These are phyloP conservation scores for Drepanosiphum platanoidis DNA, from an alignment of 2,888 invertebrate genomes.

Conservation along the genomic window DNA sequence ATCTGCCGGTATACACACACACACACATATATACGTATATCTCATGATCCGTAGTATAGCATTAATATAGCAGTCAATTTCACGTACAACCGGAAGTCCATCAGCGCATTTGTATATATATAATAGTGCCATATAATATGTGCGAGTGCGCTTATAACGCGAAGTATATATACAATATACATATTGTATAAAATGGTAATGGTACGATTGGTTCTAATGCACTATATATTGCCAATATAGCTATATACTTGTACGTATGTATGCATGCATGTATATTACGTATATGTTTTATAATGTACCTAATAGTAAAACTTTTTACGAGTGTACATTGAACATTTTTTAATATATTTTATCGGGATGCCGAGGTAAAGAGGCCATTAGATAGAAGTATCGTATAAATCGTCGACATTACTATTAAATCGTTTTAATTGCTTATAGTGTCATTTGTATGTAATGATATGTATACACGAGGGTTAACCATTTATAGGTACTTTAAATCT, in stretches of 20 bases:
- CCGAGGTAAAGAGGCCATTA: slow-evolving; percentile 12
- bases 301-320: not conserved
- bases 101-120: not conserved
- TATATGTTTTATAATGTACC: not conserved
- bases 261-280: not conserved
- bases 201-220: too few species aligned
- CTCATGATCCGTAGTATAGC: not conserved
- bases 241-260: not conserved
- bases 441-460: not conserved
- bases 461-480: not conserved
- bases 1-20: not conserved
- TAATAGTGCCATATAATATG: not conserved
- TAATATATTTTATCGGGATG: not conserved
- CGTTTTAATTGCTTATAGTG: not conserved
- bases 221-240: not conserved
- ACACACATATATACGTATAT: not conserved
- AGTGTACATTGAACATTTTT: not conserved
- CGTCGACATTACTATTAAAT: not conserved
- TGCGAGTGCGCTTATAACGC: not conserved
- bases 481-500: not conserved
- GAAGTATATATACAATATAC: not conserved
- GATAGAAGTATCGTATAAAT: not conserved
- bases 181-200: not conserved
- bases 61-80: not conserved
- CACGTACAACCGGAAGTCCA: slow-evolving; percentile 14